A percentile compares a stretch with the other conserved stretches of the same genome.
Conservation (phyloP, 2,888 invertebrate genomes). For the Parapristionchus giblindavisi region DNA sequence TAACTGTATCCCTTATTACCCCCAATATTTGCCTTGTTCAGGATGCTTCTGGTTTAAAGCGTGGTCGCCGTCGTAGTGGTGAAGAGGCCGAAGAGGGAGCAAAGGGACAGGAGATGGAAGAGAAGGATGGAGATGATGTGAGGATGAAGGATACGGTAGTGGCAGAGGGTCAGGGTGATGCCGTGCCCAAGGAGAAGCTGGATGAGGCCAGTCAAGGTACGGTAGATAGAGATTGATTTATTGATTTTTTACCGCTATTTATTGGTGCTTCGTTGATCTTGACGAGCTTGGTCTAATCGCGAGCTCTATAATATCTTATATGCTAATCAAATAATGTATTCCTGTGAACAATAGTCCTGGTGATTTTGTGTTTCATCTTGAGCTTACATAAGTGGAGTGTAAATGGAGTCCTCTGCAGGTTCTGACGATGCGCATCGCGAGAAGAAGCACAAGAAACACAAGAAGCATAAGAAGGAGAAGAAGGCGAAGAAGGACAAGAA, state of each 20-base stretch:
- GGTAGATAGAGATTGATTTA: not conserved
- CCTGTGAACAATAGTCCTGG: not conserved
- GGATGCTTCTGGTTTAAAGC: too few relatives aligned
- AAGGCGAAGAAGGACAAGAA: slow-evolving; percentile 50
- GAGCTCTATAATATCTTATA: too few relatives aligned
- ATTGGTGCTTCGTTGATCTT: too few relatives aligned
- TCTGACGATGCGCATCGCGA: not conserved
- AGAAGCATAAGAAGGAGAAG: slow-evolving; percentile 54
- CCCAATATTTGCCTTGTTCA: too few relatives aligned
- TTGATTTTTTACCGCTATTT: not conserved
- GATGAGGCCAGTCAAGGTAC: not conserved
- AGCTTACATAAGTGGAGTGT: not conserved
- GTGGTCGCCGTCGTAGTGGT: slow-evolving; percentile 4
- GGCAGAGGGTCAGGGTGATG: not conserved
- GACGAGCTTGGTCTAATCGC: too few relatives aligned
- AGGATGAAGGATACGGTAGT: slow-evolving; percentile 15
- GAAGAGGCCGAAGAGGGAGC: not conserved
- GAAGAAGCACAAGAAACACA: slow-evolving; percentile 46
- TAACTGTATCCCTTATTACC: too few relatives aligned
- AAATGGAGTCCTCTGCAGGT: not conserved
- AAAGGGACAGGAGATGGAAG: slow-evolving; percentile 32
- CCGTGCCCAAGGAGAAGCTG: not conserved
- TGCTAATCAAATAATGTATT: too few relatives aligned
- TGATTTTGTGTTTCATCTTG: not conserved
- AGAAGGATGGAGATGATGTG: slow-evolving; percentile 37